Percentiles rank a stretch among this genome's conserved stretches.
Conservation (phyloP, 2,113 vertebrate species). For the Myotis brandtii region DNA sequence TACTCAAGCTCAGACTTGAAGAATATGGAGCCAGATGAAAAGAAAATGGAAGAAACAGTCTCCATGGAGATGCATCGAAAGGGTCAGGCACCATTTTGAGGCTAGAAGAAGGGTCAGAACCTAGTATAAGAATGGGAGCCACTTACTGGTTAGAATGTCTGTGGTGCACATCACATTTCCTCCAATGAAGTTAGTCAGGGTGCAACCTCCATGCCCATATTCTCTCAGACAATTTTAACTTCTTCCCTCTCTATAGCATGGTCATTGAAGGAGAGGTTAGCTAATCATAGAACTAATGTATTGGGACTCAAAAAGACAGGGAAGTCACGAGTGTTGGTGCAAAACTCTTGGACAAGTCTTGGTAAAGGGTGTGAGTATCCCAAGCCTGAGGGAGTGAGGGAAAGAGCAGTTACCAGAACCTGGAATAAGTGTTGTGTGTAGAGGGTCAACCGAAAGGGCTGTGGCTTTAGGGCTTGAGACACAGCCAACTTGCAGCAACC, state of each 20-base stretch:
- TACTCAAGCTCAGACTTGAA: neutral
- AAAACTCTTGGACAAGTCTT: neutral
- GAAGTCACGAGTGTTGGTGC: neutral
- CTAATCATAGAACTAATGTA: neutral
- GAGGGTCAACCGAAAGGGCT: neutral
- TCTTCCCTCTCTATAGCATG: neutral
- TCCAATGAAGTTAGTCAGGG: neutral
- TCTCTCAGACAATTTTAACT: neutral
- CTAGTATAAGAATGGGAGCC: neutral
- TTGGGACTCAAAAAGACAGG: neutral
- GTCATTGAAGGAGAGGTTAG: neutral
- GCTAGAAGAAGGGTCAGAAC: neutral
- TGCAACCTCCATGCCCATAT: neutral
- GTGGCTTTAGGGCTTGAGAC: too few species aligned
- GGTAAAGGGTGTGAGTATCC: neutral
- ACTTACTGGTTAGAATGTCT: neutral
- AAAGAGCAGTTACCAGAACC: neutral
- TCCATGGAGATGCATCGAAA: neutral
- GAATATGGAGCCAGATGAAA: neutral
- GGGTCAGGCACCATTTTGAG: neutral
- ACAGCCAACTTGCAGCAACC: neutral
- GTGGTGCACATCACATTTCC: neutral
- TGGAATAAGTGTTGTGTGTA: neutral
- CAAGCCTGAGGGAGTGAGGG: neutral
- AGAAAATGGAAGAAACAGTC: neutral